phyloP scores from a whole-genome alignment of 1,140 invertebrate genomes.

The Drosophila auraria region DNA sequence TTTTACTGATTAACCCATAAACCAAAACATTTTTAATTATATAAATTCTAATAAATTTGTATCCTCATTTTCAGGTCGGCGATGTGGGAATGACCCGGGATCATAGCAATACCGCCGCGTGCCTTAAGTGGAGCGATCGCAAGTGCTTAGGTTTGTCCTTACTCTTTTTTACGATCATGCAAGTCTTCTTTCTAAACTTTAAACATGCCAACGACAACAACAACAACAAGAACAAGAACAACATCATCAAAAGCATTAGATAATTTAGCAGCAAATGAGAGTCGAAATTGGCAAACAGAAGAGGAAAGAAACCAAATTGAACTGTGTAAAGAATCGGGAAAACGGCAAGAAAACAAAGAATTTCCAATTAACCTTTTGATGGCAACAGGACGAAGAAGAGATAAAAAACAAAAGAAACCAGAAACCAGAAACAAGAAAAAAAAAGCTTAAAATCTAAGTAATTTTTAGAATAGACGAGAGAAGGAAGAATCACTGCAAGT shows the following conservation, averaged over 20 bases:
- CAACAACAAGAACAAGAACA: constrained; percentile 59
- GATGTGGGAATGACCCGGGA: constrained; percentile 67
- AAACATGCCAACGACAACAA: constrained; percentile 72
- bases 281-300: constrained; percentile 14
- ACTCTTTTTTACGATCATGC: constrained; percentile 73
- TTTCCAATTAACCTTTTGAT: constrained; percentile 70
- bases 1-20: background rate
- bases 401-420: constrained; percentile 28
- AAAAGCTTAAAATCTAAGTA: constrained; percentile 22
- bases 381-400: constrained; percentile 33
- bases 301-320: constrained; percentile 41
- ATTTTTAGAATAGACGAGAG: constrained; percentile 28
- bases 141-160: constrained; percentile 84
- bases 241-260: constrained; percentile 67
- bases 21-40: background rate
- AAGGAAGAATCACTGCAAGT: constrained; percentile 63
- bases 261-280: constrained; percentile 67
- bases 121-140: constrained; percentile 78
- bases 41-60: background rate
- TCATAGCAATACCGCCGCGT: constrained; percentile 72
- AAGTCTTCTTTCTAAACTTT: constrained; percentile 73
- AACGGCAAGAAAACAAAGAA: constrained; percentile 41
- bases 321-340: constrained; percentile 52
- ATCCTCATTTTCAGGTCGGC: constrained; percentile 65
- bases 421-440: constrained; percentile 17